A percentile compares a stretch with the other conserved stretches of the same genome.
Conservation (phyloP, 2,797 vertebrate genomes). For the Rhinella marina region DNA sequence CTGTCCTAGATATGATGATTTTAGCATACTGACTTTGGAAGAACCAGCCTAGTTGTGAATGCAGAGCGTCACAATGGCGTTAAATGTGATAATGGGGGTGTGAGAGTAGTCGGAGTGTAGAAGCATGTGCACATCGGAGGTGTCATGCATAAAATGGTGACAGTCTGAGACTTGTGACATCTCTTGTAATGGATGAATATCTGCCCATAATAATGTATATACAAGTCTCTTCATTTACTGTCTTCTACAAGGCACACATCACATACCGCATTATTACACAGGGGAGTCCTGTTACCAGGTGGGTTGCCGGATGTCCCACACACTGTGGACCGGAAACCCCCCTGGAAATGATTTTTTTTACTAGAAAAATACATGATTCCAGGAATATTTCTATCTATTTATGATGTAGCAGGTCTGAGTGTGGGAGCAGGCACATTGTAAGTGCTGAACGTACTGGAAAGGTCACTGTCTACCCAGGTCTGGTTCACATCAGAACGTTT, state of each 20-base stretch:
- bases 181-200: neutral
- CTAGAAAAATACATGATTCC: neutral
- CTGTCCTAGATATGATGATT: neutral
- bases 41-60: neutral
- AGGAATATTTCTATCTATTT: no score
- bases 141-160: neutral
- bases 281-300: neutral
- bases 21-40: neutral
- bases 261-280: neutral
- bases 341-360: neutral
- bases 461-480: no score
- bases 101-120: neutral
- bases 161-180: neutral
- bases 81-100: conserved; percentile 21
- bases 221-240: no score
- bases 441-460: no score
- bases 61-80: neutral
- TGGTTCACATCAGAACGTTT: no score
- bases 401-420: no score
- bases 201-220: neutral
- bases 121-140: neutral
- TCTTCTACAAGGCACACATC: no score
- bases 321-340: neutral
- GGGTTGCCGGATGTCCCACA: neutral
- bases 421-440: no score